These are phyloP conservation scores for Prunella fulvescens DNA, from an alignment of 2,113 vertebrate species.

Conservation along the genomic window DNA sequence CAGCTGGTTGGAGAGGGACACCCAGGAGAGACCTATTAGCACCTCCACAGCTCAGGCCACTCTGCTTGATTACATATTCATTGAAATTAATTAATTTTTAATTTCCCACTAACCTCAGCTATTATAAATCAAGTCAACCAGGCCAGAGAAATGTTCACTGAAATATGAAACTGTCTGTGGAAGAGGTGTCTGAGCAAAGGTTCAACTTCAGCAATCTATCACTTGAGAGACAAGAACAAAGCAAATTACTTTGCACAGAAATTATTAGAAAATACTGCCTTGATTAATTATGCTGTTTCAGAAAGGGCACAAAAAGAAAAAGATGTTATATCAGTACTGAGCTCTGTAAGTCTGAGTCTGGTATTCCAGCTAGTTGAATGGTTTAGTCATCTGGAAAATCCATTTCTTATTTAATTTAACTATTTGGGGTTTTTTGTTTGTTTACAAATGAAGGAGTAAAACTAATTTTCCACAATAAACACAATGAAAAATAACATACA, in stretches of 20 bases:
- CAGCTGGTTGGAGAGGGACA: conserved; percentile 37
- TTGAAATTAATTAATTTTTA: conserved; percentile 80
- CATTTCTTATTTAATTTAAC: neutral
- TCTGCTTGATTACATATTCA: conserved; percentile 67
- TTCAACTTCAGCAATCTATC: conserved; percentile 64
- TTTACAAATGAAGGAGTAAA: neutral
- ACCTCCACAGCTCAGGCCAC: conserved; percentile 46
- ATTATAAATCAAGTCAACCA: conserved; percentile 73
- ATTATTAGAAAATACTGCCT: conserved; percentile 55
- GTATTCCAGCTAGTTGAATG: neutral
- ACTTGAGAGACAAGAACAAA: conserved; percentile 52
- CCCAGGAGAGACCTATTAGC: conserved; percentile 59
- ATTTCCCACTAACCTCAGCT: conserved; percentile 69
- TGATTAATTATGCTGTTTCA: conserved; percentile 62
- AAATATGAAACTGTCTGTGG: conserved; percentile 60
- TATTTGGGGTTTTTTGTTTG: neutral
- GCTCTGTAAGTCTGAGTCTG: neutral
- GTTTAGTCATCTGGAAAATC: neutral
- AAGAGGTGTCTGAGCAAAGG: conserved; percentile 27
- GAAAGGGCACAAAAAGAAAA: neutral
- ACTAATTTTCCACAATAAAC: neutral
- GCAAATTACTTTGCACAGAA: conserved; percentile 56
- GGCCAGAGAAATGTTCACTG: conserved; percentile 3
- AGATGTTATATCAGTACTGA: neutral
- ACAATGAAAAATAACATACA: neutral